Percentiles rank a stretch among this genome's conserved stretches.
Conservation (phyloP, 2,888 invertebrate genomes). For the Plutella xylostella region DNA sequence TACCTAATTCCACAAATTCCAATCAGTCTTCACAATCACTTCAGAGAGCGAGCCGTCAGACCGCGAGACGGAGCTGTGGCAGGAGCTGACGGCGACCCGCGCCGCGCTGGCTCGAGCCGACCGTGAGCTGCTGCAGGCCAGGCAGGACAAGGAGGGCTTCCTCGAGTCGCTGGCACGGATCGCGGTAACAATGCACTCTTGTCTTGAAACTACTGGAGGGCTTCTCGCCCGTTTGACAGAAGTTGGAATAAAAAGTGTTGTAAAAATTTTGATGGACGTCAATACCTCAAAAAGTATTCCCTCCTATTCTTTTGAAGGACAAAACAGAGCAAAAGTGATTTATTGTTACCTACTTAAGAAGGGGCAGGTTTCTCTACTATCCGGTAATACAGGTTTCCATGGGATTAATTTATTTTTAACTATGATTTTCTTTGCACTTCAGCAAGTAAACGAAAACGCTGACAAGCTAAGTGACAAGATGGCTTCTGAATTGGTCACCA, state of each 20-base stretch:
- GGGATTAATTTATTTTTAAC: no score
- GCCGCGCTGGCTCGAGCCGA: slow-evolving; percentile 40
- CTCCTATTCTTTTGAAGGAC: no score
- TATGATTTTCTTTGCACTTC: no score
- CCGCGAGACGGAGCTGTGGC: slow-evolving; percentile 61
- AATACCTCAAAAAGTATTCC: no score
- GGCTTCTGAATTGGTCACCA: slow-evolving; percentile 44
- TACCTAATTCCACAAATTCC: no score
- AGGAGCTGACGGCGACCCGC: slow-evolving; percentile 51
- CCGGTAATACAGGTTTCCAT: no score
- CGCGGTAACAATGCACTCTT: slow-evolving; percentile 39
- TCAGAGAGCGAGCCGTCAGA: slow-evolving; percentile 50
- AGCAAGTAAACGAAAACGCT: slow-evolving; percentile 47
- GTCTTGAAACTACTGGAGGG: slow-evolving; percentile 1
- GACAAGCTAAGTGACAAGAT: slow-evolving; percentile 44
- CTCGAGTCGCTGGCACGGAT: slow-evolving; percentile 54
- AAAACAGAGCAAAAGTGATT: no score
- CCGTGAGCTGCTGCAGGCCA: slow-evolving; percentile 45
- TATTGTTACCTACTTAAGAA: no score
- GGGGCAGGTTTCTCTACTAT: no score
- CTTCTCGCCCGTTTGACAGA: no score
- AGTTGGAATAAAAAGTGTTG: no score
- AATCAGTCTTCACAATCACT: slow-evolving; percentile 10
- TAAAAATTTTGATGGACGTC: no score
- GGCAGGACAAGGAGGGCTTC: slow-evolving; percentile 62